Conservation (phyloP, 2,888 invertebrate genomes). For the Nasonovia ribisnigri region DNA sequence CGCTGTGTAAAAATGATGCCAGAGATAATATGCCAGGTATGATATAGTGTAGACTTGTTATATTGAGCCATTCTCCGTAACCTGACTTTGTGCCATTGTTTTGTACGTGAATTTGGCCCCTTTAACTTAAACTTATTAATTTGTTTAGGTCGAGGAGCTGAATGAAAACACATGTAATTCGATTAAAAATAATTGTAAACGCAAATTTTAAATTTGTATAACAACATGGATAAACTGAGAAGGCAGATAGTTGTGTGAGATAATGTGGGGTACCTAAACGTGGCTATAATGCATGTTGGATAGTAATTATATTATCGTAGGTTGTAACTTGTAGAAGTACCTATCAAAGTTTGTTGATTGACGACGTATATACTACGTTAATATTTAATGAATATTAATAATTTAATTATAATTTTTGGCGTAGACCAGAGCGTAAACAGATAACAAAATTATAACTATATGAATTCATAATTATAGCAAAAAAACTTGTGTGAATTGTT, state of each 20-base stretch:
- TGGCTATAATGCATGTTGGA: neutral
- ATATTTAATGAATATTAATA: neutral
- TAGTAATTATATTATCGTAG: neutral
- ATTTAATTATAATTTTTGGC: conserved; percentile 9
- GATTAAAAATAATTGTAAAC: neutral
- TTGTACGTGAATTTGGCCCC: neutral
- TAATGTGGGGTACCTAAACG: neutral
- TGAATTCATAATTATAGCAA: neutral
- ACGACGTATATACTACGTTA: neutral
- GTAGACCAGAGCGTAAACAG: neutral
- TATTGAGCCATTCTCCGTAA: neutral
- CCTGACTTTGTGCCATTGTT: neutral
- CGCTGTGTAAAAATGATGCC: no score
- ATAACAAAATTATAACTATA: neutral
- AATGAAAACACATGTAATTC: neutral
- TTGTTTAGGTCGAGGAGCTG: neutral
- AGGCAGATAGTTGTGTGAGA: neutral
- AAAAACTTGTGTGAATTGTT: neutral
- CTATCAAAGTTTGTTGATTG: neutral
- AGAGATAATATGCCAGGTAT: no score
- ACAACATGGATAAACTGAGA: neutral
- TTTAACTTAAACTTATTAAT: neutral
- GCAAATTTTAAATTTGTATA: neutral
- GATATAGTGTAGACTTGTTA: neutral
- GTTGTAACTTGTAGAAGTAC: neutral